These are phyloP conservation scores for Mayetiola destructor DNA, from an alignment of 2,888 invertebrate genomes.

Conservation along the genomic window DNA sequence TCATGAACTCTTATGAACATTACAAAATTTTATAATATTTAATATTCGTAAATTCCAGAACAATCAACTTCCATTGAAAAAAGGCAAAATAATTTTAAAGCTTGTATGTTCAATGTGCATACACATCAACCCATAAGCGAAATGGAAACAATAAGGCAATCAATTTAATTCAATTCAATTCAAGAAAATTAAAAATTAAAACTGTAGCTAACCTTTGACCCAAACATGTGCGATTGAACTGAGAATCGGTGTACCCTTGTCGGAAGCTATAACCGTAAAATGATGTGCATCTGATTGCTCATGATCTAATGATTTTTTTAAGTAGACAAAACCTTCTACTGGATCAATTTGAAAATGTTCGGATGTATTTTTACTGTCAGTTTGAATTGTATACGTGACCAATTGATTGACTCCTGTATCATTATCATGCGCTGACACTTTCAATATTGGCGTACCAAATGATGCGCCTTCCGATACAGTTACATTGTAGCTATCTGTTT, in stretches of 20 bases:
- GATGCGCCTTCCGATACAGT: constrained; percentile 69
- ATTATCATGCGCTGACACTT: constrained; percentile 58
- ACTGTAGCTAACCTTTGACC: constrained; percentile 46
- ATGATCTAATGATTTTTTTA: constrained; percentile 65
- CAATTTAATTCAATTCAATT: no score
- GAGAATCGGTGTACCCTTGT: constrained; percentile 69
- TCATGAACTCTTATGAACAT: no score
- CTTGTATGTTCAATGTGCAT: no score
- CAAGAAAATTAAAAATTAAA: no score
- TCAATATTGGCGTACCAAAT: constrained; percentile 55
- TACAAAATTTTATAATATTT: no score
- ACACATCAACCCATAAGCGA: no score
- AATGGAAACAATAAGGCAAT: no score
- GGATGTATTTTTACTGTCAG: constrained; percentile 44
- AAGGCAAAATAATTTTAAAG: no score
- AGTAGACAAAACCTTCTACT: constrained; percentile 57
- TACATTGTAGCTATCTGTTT: constrained; percentile 62
- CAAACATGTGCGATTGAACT: constrained; percentile 71
- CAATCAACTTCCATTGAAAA: no score
- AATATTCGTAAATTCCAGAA: no score
- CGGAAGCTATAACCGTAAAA: constrained; percentile 65
- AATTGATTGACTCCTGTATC: constrained; percentile 55
- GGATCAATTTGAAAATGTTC: constrained; percentile 66
- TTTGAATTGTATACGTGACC: constrained; percentile 54
- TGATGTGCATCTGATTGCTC: constrained; percentile 59